phyloP scores from a whole-genome alignment of 2,888 invertebrate genomes.

The Rhorus exstirpatorius region DNA sequence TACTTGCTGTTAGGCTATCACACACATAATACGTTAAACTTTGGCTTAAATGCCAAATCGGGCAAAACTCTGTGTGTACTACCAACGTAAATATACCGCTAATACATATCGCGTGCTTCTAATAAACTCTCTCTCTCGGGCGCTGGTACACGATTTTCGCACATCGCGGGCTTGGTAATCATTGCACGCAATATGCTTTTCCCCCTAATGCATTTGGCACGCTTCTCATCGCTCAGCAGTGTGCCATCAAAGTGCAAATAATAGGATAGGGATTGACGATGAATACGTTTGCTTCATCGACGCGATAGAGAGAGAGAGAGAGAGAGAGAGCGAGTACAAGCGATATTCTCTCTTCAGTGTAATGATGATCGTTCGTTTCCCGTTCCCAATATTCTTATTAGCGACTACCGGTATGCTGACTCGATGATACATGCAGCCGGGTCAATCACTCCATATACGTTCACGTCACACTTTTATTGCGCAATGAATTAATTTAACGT shows the following conservation, averaged over 20 bases:
- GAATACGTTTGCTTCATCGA: neutral
- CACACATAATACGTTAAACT: slow-evolving; percentile 5
- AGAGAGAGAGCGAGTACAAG: neutral
- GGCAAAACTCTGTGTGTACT: neutral
- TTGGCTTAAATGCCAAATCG: slow-evolving; percentile 3
- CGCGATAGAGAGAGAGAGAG: neutral
- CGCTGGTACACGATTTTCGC: neutral
- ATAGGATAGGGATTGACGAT: neutral
- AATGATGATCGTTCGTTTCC: slow-evolving; percentile 80
- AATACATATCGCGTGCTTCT: slow-evolving; percentile 45
- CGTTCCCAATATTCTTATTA: slow-evolving; percentile 81
- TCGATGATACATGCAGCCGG: slow-evolving; percentile 28
- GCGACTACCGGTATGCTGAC: slow-evolving; percentile 72
- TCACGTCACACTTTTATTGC: no score
- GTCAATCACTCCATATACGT: slow-evolving; percentile 43
- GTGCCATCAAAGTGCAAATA: neutral
- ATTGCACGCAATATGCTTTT: neutral
- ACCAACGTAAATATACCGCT: slow-evolving; percentile 22
- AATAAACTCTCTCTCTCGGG: slow-evolving; percentile 28
- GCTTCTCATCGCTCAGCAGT: neutral
- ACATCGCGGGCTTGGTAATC: neutral
- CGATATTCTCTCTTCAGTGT: slow-evolving; percentile 45
- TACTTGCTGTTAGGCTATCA: no score
- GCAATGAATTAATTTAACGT: no score
- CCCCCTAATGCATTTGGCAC: neutral